phyloP scores from a whole-genome alignment of 2,113 vertebrate species.

The Labeo rohita region DNA sequence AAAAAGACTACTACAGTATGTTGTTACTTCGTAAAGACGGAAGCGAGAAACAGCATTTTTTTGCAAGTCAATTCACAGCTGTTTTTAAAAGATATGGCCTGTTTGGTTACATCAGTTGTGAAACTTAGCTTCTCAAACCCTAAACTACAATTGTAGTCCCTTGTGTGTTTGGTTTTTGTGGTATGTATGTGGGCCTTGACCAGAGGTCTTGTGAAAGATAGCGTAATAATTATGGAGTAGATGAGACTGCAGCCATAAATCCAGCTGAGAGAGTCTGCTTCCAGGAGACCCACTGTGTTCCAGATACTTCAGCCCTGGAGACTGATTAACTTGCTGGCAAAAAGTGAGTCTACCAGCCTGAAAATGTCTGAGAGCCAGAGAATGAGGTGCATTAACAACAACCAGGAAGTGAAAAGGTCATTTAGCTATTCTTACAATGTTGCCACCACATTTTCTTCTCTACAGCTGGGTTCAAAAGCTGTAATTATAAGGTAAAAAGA shows the following conservation, averaged over 20 bases:
- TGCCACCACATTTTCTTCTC: conserved; percentile 26
- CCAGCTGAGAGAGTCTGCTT: conserved; percentile 38
- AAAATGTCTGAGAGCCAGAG: conserved; percentile 34
- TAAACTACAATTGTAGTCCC: background rate
- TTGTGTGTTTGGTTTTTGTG: background rate
- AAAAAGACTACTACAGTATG: no score
- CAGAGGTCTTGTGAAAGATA: background rate
- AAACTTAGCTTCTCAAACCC: background rate
- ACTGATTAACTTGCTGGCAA: conserved; percentile 37
- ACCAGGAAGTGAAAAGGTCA: conserved; percentile 37
- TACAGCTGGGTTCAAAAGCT: background rate
- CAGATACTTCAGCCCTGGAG: conserved; percentile 53
- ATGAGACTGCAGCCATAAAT: conserved; percentile 33
- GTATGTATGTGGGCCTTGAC: background rate
- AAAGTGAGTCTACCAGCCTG: conserved; percentile 25
- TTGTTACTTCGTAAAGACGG: background rate
- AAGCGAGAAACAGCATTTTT: background rate
- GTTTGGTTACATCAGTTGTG: background rate
- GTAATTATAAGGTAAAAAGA: background rate
- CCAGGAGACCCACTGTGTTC: conserved; percentile 44
- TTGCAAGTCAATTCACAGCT: background rate
- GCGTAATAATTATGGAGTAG: conserved; percentile 36
- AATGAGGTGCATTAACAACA: conserved; percentile 37
- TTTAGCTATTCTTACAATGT: conserved; percentile 36
- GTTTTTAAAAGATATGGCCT: background rate